Base-by-base conservation (phyloP, 2,888 invertebrate genomes). In the Nymphalis polychloros region DNA sequence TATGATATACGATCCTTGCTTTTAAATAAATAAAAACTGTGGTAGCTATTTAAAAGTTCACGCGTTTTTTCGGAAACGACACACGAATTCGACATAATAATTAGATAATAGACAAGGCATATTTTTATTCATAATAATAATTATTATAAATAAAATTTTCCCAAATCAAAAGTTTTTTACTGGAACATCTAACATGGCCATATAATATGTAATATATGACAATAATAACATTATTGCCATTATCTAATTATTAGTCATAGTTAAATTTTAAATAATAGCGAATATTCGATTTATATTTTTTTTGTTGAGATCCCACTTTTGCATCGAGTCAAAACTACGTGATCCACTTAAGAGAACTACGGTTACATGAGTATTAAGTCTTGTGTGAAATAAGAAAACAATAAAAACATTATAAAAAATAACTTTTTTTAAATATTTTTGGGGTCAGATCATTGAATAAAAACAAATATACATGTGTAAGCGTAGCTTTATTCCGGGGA, bases 291-390 rank as follows among this genome's bases (percentile, higher is more conserved):
- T 35, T 49, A 50, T 60, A 31, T 46, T 71, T 55, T n/a, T 52
- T 20, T 59, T 41, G 49, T 69, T 63, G 74, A 72, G 79, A 78
- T 82, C 81, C 81, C 76, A 80, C 71, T 83, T 84, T 81, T 83
- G 81, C 82, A 75, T 64, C 31, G 35, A 76, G 75, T 83, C 82
- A 83, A 83, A 83, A 82, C 66, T 72, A 74, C 80, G 82, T 81
- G 81, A 83, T 82, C 80, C 73, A 52, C 68, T 31, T 41, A 62
- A 67, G 59, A 47, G 53, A 71, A 60, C 64, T 67, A 67, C 68
- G 67, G 65, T 71, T 65, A 72, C 70, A 68, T 35, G 19, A 41
- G 57, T 41, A 19, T 57, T 57, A 4, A 5, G 35, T 57, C 8
- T 53, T 23, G 4, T 23, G 4, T 50, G 8, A 50, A 19, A 8